Evolutionary conservation across 2,888 invertebrate genomes (phyloP), one percentile per base, ranked within the genome.

Genomic region (Silvanus unidentatus): DNA sequence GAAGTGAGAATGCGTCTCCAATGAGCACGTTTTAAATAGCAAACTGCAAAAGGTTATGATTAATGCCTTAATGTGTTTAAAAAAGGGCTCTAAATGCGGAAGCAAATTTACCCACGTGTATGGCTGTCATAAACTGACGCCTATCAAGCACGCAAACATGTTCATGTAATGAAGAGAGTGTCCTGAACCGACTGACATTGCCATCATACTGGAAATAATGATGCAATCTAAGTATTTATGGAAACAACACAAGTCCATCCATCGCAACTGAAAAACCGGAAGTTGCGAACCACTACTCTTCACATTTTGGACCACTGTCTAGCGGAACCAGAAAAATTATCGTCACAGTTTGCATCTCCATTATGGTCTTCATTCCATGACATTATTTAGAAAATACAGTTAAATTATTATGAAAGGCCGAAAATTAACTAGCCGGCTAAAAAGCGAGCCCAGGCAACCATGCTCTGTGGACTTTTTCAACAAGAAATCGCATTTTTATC

Each of bases 241-340:
- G n/a, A 32, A 32, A 32, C 32, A n/a, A n/a, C n/a, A n/a, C n/a
- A 16, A 37, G 32, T 32, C n/a, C 32, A 37, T 12, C 10, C 32
- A 32, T 11, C 36, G 38, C 32, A 32, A 45, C 29, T 39, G 36
- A 40, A 39, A 29, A 43, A 45, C 50, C 47, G 50, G 46, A 52
- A 49, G 47, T 46, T 39, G 46, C 47, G 32, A 49, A 35, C 42
- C 44, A 48, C 43, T 47, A 48, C 43, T 45, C 48, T 41, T 42
- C 40, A 35, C 47, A 48, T 39, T 44, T 47, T 44, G 47, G 32
- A 32, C 50, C 47, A 45, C 40, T 44, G 49, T 53, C 45, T 55
- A 48, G 55, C 55, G 57, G 55, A 57, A 57, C 55, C 39, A 48
- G 44, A 46, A 53, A 50, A 50, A 52, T 52, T 46, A 40, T 51